phyloP scores from a whole-genome alignment of 2,113 vertebrate genomes.

The Hirundichthys speculiger region DNA sequence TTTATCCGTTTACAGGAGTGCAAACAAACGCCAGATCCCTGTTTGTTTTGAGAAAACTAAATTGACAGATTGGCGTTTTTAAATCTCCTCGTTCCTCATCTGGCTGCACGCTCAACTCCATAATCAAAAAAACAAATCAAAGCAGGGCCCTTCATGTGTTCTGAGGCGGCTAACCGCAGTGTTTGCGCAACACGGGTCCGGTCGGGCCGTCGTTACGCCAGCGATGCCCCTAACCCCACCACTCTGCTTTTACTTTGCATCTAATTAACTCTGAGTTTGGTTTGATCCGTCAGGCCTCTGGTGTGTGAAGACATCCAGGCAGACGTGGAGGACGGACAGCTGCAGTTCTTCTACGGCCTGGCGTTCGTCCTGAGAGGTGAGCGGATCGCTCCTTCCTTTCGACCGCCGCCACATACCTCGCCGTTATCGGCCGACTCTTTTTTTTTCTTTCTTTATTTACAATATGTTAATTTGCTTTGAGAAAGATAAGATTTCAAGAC shows the following conservation, averaged over 20 bases:
- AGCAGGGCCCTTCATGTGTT: slow-evolving; percentile 24
- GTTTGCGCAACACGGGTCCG: slow-evolving; percentile 28
- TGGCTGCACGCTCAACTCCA: slow-evolving; percentile 1
- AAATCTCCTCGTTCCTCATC: slow-evolving; percentile 1
- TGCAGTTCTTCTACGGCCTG: slow-evolving; percentile 86
- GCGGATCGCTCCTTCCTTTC: not conserved
- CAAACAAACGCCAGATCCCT: slow-evolving; percentile 9
- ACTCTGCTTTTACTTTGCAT: slow-evolving; percentile 20
- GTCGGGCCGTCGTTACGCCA: no score
- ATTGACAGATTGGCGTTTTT: not conserved
- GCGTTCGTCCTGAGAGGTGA: slow-evolving; percentile 86
- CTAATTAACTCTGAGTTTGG: not conserved
- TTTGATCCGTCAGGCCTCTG: slow-evolving; percentile 68
- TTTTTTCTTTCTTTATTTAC: not conserved
- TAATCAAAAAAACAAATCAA: slow-evolving; percentile 12
- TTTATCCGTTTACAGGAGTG: slow-evolving; percentile 8
- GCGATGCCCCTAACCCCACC: no score
- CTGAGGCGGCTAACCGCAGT: slow-evolving; percentile 39
- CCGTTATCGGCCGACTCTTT: not conserved
- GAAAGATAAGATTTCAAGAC: slow-evolving; percentile 7
- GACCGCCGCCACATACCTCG: not conserved
- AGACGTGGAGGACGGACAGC: slow-evolving; percentile 74
- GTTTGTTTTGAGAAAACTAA: not conserved
- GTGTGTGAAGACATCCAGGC: slow-evolving; percentile 74
- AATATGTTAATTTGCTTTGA: not conserved